phyloP scores from a whole-genome alignment of 2,797 vertebrate genomes.

The Sebastes iracundus region DNA sequence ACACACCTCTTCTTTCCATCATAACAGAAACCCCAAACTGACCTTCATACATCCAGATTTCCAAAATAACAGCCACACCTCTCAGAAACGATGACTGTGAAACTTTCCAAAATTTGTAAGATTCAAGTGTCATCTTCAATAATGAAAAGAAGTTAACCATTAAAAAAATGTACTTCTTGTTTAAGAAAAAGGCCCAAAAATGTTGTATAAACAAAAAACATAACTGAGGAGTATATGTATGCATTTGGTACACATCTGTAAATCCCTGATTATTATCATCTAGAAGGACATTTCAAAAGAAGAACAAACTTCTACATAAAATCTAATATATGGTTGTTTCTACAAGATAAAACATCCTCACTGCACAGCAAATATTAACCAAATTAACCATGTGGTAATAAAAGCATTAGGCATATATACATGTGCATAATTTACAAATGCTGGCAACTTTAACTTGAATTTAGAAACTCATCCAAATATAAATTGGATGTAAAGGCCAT shows the following conservation, averaged over 20 bases:
- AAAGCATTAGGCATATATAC: background rate
- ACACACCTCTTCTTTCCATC: constrained; percentile 33
- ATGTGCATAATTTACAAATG: background rate
- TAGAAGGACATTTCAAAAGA: constrained; percentile 60
- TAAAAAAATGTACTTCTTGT: background rate
- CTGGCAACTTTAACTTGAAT: background rate
- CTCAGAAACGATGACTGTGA: background rate
- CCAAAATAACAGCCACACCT: background rate
- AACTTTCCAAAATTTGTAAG: background rate
- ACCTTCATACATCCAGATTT: background rate
- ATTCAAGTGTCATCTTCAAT: background rate
- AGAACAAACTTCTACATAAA: constrained; percentile 23
- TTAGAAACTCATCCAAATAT: background rate
- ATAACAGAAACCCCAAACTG: constrained; percentile 17
- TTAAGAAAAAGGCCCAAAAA: background rate
- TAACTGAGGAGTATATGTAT: background rate
- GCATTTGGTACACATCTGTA: background rate
- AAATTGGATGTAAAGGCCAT: background rate
- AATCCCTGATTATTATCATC: constrained; percentile 43
- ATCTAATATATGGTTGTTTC: background rate
- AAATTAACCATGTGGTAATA: background rate
- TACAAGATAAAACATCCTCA: background rate
- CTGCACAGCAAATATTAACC: background rate
- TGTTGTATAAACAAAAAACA: background rate
- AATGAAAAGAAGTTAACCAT: background rate